Evolutionary conservation across 2,113 vertebrate species (phyloP), one percentile per base, ranked within the genome.

Genomic region (Nanorana parkeri): DNA sequence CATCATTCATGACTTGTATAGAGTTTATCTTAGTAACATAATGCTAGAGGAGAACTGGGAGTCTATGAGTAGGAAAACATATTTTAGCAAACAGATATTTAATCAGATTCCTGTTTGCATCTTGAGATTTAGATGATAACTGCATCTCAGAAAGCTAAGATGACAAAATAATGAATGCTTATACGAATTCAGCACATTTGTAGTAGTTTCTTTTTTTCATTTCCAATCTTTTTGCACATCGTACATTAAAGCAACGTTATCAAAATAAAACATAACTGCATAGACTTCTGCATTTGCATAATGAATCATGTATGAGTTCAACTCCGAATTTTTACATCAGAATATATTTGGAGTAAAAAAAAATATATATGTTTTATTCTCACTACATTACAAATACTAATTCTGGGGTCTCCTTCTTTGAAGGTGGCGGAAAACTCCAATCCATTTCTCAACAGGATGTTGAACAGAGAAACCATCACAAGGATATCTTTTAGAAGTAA

Each of bases 381-480:
- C 56, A 77, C 28, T 83, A 56, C 75, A 69, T 83, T 71, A 64
- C 32, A 19, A 61, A 71, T 7, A 63, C 81, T 83, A 77, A 71
- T 78, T 83, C 75, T 77, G 26, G 61, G 73, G 32, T 78, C 55
- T 83, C 26, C 68, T 78, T 24, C 41, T 78, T 71, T 83, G 74
- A 77, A 77, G 66, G 20, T 80, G 52, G 68, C 80, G 55, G 63
- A 79, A 41, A 84, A 66, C n/a, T 84, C 82, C 52, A 85, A 83
- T 80, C 77, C 85, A 52, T 83, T 92, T 88, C 89, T 92, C 81
- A 92, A 88, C 80, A 88, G 89, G 52, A 88, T 92, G 81, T 87
- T 92, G 58, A 91, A 90, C 85, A 87, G 90, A 17, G 91, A 92
- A 28, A 92, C 90, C 36, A 90, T 92, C 84, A 92, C 85, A 68